Percentiles rank a stretch among this genome's conserved stretches.
Conservation (phyloP, 1,140 invertebrate genomes). For the Zaprionus tsacasi region DNA sequence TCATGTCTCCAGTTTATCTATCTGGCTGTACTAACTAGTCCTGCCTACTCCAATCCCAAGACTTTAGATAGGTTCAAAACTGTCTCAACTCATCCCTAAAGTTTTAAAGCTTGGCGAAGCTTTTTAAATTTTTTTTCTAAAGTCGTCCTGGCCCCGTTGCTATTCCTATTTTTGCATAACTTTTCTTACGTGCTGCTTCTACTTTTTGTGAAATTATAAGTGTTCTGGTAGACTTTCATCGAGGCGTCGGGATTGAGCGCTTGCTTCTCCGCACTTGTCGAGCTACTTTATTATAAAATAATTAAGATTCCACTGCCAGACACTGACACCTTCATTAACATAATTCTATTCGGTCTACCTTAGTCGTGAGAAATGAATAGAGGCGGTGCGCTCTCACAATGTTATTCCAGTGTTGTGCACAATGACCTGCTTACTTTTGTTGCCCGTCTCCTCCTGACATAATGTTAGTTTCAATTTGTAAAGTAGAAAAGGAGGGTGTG, state of each 20-base stretch:
- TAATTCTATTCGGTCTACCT: constrained; percentile 52
- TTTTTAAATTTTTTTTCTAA: too few species aligned
- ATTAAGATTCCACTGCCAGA: constrained; percentile 75
- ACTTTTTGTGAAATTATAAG: constrained; percentile 54
- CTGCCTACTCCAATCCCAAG: too few species aligned
- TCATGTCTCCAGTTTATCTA: too few species aligned
- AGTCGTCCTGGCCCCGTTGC: constrained; percentile 27
- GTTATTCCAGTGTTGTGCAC: constrained; percentile 62
- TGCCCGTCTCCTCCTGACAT: constrained; percentile 29
- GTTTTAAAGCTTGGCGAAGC: too few species aligned
- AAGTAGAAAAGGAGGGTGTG: too few species aligned
- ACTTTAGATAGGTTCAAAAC: too few species aligned
- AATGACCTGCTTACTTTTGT: constrained; percentile 76
- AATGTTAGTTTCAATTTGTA: constrained; percentile 75
- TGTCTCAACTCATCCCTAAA: too few species aligned
- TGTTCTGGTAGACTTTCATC: constrained; percentile 48
- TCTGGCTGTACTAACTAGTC: too few species aligned
- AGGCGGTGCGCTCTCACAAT: neutral
- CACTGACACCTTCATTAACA: constrained; percentile 69
- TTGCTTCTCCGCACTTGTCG: constrained; percentile 42
- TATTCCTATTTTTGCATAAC: neutral
- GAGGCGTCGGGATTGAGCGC: constrained; percentile 51
- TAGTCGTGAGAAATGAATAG: neutral
- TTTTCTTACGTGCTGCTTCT: constrained; percentile 2
- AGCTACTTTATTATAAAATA: constrained; percentile 82